Evolutionary conservation across 2,113 vertebrate genomes (phyloP).

Genomic region (Corythornis cristatus): DNA sequence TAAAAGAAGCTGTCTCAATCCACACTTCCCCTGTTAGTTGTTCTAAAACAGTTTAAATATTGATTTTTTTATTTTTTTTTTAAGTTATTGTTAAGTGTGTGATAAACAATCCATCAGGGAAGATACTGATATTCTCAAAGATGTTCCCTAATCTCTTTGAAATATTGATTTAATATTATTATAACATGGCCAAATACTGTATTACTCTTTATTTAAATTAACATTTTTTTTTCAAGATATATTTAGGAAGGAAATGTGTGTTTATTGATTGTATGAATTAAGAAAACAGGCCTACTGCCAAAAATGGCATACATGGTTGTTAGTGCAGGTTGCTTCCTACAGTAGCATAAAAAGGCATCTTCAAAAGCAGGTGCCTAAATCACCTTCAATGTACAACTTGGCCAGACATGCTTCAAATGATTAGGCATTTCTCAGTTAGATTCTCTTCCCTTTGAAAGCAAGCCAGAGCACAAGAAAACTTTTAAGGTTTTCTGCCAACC

Average conservation of each 20-base stretch:
- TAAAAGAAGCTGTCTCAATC: not conserved
- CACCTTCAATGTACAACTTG: conserved; percentile 27
- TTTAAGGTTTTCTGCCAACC: not conserved
- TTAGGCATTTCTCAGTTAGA: not conserved
- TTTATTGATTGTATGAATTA: conserved; percentile 68
- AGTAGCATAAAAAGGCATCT: conserved; percentile 40
- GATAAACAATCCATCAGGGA: conserved; percentile 28
- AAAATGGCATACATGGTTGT: conserved; percentile 51
- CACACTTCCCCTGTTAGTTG: not conserved
- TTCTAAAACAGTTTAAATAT: not conserved
- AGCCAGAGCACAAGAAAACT: not conserved
- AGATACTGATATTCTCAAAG: conserved; percentile 34
- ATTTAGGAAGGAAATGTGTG: conserved; percentile 70
- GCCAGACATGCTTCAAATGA: conserved; percentile 28
- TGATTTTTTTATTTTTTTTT: not conserved
- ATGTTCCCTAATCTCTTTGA: conserved; percentile 36
- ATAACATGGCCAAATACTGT: conserved; percentile 32
- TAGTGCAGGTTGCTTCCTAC: conserved; percentile 50
- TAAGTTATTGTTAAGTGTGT: not conserved
- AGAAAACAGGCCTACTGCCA: conserved; percentile 59
- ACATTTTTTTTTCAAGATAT: conserved; percentile 47
- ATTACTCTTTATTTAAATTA: conserved; percentile 56
- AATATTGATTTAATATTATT: conserved; percentile 58
- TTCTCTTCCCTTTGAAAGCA: conserved; percentile 32
- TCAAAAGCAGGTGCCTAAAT: conserved; percentile 65